Percentiles rank a stretch among this genome's conserved stretches.
Conservation (phyloP, 2,113 vertebrate genomes). For the Myodes glareolus region DNA sequence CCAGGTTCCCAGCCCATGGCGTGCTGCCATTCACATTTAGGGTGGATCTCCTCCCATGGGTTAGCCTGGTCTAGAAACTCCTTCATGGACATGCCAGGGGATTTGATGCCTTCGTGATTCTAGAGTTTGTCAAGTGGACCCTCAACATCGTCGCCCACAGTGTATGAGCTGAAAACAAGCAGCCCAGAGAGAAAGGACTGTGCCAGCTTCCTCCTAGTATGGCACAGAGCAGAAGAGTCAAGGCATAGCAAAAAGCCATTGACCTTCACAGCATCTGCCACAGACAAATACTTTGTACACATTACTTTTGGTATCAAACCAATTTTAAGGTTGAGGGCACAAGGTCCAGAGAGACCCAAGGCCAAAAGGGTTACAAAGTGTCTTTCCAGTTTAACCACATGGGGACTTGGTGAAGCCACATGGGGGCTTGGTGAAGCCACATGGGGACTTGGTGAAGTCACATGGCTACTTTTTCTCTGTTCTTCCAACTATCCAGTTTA, state of each 20-base stretch:
- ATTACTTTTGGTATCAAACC: neutral
- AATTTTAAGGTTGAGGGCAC: neutral
- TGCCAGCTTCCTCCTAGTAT: neutral
- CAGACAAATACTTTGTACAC: neutral
- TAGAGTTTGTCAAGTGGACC: neutral
- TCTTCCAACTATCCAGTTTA: neutral
- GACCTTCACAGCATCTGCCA: neutral
- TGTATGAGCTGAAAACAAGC: neutral
- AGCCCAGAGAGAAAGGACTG: neutral
- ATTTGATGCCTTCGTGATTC: neutral
- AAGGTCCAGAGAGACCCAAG: neutral
- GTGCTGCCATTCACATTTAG: neutral
- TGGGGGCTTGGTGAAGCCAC: too few species aligned
- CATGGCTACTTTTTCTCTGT: neutral
- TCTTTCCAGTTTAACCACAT: neutral
- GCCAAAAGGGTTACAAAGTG: neutral
- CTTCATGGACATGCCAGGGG: neutral
- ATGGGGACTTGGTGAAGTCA: neutral
- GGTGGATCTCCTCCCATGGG: neutral
- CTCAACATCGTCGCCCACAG: neutral
- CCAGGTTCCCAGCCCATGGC: neutral
- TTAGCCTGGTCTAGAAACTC: neutral
- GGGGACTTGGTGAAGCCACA: neutral
- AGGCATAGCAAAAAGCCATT: neutral
- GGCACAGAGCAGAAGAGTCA: neutral